phyloP scores from a whole-genome alignment of 2,888 invertebrate species.

The Anarsia innoxiella region DNA sequence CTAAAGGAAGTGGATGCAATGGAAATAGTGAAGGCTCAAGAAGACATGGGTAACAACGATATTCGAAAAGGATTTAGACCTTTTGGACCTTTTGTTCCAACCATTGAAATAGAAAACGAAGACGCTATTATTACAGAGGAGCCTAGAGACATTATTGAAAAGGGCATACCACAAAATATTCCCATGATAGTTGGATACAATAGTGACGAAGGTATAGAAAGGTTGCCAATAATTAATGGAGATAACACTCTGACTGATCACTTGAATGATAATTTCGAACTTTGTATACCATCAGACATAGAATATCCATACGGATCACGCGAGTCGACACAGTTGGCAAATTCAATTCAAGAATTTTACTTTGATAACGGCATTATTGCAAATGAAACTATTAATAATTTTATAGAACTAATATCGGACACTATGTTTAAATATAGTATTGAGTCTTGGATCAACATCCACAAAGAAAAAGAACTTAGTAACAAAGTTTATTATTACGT shows the following conservation, averaged over 20 bases:
- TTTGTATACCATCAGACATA: constrained; percentile 29
- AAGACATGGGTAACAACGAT: constrained; percentile 18
- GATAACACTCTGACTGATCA: constrained; percentile 15
- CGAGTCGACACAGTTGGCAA: constrained; percentile 20
- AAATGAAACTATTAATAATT: constrained; percentile 17
- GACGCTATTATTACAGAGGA: constrained; percentile 36
- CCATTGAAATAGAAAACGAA: constrained; percentile 36
- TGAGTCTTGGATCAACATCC: constrained; percentile 20
- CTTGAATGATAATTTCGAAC: constrained; percentile 25
- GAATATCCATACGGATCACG: constrained; percentile 25
- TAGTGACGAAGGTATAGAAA: constrained; percentile 38
- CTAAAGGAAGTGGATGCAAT: constrained; percentile 21
- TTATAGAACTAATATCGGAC: constrained; percentile 20
- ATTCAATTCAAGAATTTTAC: constrained; percentile 26
- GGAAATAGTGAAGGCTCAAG: constrained; percentile 26
- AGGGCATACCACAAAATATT: constrained; percentile 37
- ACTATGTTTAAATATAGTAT: constrained; percentile 19
- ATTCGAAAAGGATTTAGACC: constrained; percentile 21
- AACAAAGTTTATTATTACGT: constrained; percentile 20
- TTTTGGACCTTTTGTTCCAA: constrained; percentile 37
- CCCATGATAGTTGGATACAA: constrained; percentile 48
- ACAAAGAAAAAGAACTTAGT: constrained; percentile 16
- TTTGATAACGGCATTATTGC: constrained; percentile 21
- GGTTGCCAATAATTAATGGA: constrained; percentile 17
- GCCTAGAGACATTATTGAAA: constrained; percentile 33